Evolutionary conservation across 2,113 vertebrate genomes (phyloP).

Genomic region (Sula dactylatra): DNA sequence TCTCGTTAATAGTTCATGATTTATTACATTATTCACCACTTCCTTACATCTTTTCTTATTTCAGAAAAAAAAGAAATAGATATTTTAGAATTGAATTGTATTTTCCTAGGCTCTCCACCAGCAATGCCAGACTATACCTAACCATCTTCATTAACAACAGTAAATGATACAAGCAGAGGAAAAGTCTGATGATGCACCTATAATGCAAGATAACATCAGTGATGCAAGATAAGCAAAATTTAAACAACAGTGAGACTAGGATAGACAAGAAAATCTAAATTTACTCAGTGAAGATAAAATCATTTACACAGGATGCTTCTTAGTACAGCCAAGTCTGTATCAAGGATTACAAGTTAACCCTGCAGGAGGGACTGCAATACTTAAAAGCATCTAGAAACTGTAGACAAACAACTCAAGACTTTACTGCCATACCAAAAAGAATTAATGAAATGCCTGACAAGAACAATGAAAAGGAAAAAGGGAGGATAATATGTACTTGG

Average conservation of each 20-base stretch:
- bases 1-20: conserved; percentile 33
- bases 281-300: neutral
- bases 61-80: neutral
- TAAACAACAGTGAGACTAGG: neutral
- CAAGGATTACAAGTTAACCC: neutral
- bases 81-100: neutral
- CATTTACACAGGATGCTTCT: neutral
- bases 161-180: neutral
- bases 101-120: conserved; percentile 57
- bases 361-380: neutral
- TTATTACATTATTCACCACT: conserved; percentile 53
- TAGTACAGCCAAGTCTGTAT: neutral
- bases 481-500: neutral
- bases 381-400: neutral
- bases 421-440: neutral
- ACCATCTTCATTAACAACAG: neutral
- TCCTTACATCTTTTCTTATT: conserved; percentile 3
- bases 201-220: neutral
- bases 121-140: neutral
- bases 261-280: neutral
- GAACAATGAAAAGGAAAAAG: neutral
- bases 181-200: neutral
- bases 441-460: neutral
- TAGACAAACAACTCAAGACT: neutral
- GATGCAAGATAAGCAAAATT: rapidly evolving